These are phyloP conservation scores for Xestia ashworthii DNA, from an alignment of 2,888 invertebrate genomes.

Conservation along the genomic window DNA sequence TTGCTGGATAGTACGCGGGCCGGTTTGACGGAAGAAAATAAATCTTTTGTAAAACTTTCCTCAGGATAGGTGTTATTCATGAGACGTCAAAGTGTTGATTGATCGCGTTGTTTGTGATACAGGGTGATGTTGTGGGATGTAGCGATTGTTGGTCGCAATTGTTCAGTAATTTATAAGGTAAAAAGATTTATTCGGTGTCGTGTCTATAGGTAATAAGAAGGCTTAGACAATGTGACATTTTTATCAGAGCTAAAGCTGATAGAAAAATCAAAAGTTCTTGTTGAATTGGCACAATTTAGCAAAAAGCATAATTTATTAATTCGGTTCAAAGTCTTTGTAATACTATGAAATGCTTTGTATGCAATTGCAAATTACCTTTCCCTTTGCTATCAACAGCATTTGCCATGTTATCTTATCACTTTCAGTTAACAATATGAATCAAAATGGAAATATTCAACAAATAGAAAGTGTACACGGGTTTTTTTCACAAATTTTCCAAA, in stretches of 20 bases:
- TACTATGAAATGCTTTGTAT: too few species aligned
- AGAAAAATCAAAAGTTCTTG: too few species aligned
- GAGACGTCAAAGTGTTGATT: constrained; percentile 86
- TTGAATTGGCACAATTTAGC: too few species aligned
- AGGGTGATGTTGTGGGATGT: constrained; percentile 36
- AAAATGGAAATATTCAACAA: too few species aligned
- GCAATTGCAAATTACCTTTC: neutral
- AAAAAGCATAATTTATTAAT: too few species aligned
- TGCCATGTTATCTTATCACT: neutral
- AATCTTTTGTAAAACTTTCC: constrained; percentile 89
- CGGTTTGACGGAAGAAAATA: constrained; percentile 82
- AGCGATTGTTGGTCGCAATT: constrained; percentile 54
- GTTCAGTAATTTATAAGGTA: neutral
- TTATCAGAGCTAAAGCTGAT: too few species aligned
- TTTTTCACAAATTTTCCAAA: neutral
- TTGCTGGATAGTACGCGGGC: constrained; percentile 81
- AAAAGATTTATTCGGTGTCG: neutral
- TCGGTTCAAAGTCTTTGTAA: too few species aligned
- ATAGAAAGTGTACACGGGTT: neutral
- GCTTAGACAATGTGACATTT: too few species aligned
- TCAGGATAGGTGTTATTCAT: constrained; percentile 88
- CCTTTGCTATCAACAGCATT: neutral
- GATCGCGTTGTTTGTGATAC: constrained; percentile 80
- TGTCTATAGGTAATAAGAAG: neutral
- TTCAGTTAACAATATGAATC: neutral